Conservation (phyloP, 2,797 vertebrate species). For the Carapus acus region DNA sequence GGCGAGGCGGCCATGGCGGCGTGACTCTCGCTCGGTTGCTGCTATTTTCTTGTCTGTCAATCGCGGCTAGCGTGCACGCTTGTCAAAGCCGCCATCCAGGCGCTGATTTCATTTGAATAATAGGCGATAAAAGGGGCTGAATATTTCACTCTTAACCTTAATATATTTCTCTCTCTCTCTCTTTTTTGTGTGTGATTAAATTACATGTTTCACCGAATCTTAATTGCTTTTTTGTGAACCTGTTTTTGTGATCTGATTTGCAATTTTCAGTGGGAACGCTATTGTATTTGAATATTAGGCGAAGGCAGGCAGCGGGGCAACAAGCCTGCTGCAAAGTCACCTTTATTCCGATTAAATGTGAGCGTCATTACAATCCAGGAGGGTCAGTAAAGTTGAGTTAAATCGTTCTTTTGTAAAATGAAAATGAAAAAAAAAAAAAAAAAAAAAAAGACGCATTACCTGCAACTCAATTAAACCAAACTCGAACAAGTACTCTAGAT, state of each 20-base stretch:
- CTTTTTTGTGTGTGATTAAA: conserved; percentile 83
- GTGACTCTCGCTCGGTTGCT: conserved; percentile 10
- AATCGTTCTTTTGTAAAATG: conserved; percentile 42
- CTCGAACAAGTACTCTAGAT: conserved; percentile 6
- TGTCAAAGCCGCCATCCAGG: conserved; percentile 46
- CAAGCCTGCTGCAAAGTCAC: conserved; percentile 42
- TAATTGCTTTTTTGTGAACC: conserved; percentile 80
- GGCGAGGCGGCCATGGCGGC: no score
- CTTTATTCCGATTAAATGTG: conserved; percentile 46
- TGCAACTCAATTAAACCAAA: conserved; percentile 17
- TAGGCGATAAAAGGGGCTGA: conserved; percentile 47
- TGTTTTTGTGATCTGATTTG: conserved; percentile 77
- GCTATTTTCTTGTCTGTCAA: conserved; percentile 31
- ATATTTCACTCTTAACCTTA: conserved; percentile 63
- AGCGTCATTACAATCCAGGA: conserved; percentile 44
- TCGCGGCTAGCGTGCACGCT: conserved; percentile 43
- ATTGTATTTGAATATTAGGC: conserved; percentile 58
- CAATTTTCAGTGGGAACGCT: conserved; percentile 70
- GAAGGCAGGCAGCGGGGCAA: conserved; percentile 57
- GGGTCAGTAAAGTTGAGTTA: conserved; percentile 31
- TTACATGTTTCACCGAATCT: conserved; percentile 84
- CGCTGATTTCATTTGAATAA: conserved; percentile 63
- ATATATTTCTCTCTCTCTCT: conserved; percentile 73
- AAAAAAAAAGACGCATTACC: no score
- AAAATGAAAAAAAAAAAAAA: no score